Evolutionary conservation across 2,888 invertebrate genomes (phyloP).

Genomic region (Mellilla xanthometata): DNA sequence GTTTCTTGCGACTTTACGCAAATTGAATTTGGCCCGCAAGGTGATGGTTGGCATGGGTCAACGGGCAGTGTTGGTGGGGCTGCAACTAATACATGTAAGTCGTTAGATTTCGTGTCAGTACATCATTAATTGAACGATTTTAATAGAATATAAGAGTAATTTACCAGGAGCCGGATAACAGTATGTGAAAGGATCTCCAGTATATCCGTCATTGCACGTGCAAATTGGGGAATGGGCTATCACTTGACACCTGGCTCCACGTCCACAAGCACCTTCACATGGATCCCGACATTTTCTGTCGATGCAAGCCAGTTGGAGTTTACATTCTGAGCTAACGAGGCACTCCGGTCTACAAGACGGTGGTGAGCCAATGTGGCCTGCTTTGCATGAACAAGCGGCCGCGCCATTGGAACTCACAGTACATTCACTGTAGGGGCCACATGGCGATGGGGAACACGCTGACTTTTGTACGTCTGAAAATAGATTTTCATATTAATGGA

Average conservation of each 20-base stretch:
- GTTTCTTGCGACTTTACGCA: conserved; percentile 84
- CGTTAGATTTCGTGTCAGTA: too few species aligned
- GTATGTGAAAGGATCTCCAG: conserved; percentile 88
- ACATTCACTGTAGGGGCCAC: conserved; percentile 89
- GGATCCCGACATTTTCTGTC: conserved; percentile 88
- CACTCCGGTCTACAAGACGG: conserved; percentile 90
- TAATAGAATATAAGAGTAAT: background rate
- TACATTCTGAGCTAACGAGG: conserved; percentile 87
- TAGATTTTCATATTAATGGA: too few species aligned
- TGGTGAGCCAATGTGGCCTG: conserved; percentile 88
- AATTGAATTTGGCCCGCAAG: conserved; percentile 85
- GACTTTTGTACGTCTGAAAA: conserved; percentile 40
- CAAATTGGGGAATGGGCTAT: conserved; percentile 90
- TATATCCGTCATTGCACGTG: conserved; percentile 85
- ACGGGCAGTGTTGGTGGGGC: conserved; percentile 45
- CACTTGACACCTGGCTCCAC: conserved; percentile 87
- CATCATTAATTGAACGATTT: too few species aligned
- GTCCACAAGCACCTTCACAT: conserved; percentile 89
- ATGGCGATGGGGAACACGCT: conserved; percentile 89
- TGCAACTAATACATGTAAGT: conserved; percentile 45
- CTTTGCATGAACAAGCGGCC: conserved; percentile 87
- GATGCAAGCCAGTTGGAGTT: conserved; percentile 86
- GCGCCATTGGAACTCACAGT: conserved; percentile 72
- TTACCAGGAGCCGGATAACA: conserved; percentile 84
- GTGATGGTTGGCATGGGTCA: conserved; percentile 86